Percentiles rank a stretch among this genome's conserved stretches.
These are phyloP conservation scores for Mylabris phalerata DNA, from an alignment of 1,140 invertebrate species.

Conservation along the genomic window DNA sequence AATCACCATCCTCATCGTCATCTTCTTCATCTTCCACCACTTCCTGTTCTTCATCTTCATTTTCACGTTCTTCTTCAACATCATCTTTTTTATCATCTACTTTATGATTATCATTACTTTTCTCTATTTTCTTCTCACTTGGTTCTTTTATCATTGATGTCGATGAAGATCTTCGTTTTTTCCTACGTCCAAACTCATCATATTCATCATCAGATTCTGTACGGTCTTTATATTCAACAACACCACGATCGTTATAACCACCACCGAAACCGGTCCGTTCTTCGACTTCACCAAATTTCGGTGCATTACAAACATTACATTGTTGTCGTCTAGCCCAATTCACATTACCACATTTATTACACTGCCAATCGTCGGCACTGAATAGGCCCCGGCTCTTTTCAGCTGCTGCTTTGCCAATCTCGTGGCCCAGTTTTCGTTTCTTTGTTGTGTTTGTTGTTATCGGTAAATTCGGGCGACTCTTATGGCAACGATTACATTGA, in stretches of 20 bases:
- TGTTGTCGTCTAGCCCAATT: constrained; percentile 96
- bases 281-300: constrained; percentile 89
- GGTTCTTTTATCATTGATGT: constrained; percentile 30
- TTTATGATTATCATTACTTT: constrained; percentile 26
- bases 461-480: constrained; percentile 44
- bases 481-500: constrained; percentile 88
- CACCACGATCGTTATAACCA: constrained; percentile 88
- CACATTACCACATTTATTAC: constrained; percentile 98
- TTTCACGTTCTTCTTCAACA: constrained; percentile 30
- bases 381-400: constrained; percentile 98
- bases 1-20: constrained; percentile 64
- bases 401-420: constrained; percentile 96
- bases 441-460: constrained; percentile 44
- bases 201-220: constrained; percentile 85
- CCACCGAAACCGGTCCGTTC: constrained; percentile 75
- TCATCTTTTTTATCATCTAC: constrained; percentile 25
- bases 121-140: not conserved
- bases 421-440: constrained; percentile 89
- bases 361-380: constrained; percentile 99
- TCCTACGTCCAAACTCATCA: constrained; percentile 90
- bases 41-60: constrained; percentile 41
- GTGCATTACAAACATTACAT: constrained; percentile 98
- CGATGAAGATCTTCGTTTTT: constrained; percentile 58
- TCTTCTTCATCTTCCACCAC: constrained; percentile 53
- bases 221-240: constrained; percentile 87